Evolutionary conservation across 2,888 invertebrate genomes (phyloP), one percentile per base, ranked within the genome.

Genomic region (Drosophila ezoana): DNA sequence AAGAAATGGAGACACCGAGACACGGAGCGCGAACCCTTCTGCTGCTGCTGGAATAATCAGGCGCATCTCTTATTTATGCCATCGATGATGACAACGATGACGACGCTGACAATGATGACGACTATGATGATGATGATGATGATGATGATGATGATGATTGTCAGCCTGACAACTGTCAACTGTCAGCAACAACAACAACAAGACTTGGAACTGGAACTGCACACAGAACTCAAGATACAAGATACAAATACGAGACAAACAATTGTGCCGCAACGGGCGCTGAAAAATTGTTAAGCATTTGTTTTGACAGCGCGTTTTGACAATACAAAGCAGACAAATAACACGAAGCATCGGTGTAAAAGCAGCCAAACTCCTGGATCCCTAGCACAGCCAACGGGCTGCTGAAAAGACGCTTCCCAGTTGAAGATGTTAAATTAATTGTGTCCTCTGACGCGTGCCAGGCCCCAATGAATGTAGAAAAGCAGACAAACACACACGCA

Each of bases 251-350:
- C 28, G 58, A 72, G 47, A 63, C 63, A 64, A 53, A 74, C 65
- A 62, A 64, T 65, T 68, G 67, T 60, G 40, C 72, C 67, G 73
- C 76, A 66, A 60, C 59, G 49, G 68, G 72, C 78, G 68, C 80
- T 85, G 87, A 86, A 79, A 85, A 86, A 85, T 85, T 85, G 87
- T 72, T 82, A 63, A 84, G 73, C 87, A 87, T 85, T 85, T 86
- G 77, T 84, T 85, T 79, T 82, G 85, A 84, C 87, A 86, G 81
- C 75, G 72, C 84, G 72, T 86, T 86, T 84, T 84, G 82, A 86
- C 87, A 84, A 72, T 67, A 79, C 78, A 81, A 82, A 78, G 63
- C 68, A 65, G 76, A 82, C 81, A 82, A 81, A 79, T 72, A 73
- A 82, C 71, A 65, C 32, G 38, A 48, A 60, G 60, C 37, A 41